Conservation (phyloP, 2,797 vertebrate genomes). For the Labeo calbasu region DNA sequence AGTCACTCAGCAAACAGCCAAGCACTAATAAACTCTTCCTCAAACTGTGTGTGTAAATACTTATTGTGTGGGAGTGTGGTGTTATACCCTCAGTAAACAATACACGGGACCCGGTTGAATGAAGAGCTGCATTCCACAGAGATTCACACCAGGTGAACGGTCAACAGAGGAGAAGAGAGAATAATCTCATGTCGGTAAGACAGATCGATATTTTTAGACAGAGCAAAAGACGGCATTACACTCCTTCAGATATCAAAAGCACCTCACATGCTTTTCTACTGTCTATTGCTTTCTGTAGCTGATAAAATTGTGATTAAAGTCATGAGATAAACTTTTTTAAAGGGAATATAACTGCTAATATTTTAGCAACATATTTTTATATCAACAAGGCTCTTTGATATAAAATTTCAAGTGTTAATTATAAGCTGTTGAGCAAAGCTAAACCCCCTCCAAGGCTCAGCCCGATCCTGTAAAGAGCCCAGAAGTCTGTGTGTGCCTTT, state of each 20-base stretch:
- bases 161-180: constrained; percentile 40
- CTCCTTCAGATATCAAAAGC: constrained; percentile 2
- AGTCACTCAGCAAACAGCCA: constrained; percentile 42
- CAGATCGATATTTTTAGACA: neutral
- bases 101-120: constrained; percentile 27
- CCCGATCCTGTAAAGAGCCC: constrained; percentile 20
- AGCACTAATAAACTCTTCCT: constrained; percentile 43
- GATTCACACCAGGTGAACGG: constrained; percentile 49
- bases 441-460: constrained; percentile 40
- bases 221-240: neutral
- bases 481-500: constrained; percentile 49
- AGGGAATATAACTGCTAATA: neutral
- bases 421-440: constrained; percentile 12
- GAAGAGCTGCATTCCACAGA: constrained; percentile 47
- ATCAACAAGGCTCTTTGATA: neutral
- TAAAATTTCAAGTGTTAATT: neutral
- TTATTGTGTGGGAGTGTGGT: constrained; percentile 34
- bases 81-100: constrained; percentile 43
- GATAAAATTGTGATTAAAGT: neutral
- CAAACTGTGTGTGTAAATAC: constrained; percentile 49
- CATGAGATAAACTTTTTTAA: neutral
- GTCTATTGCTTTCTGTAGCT: neutral
- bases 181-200: constrained; percentile 1
- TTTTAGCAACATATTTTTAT: constrained; percentile 1
- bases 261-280: neutral